phyloP scores from a whole-genome alignment of 2,797 vertebrate genomes.

The Xenopus petersii region DNA sequence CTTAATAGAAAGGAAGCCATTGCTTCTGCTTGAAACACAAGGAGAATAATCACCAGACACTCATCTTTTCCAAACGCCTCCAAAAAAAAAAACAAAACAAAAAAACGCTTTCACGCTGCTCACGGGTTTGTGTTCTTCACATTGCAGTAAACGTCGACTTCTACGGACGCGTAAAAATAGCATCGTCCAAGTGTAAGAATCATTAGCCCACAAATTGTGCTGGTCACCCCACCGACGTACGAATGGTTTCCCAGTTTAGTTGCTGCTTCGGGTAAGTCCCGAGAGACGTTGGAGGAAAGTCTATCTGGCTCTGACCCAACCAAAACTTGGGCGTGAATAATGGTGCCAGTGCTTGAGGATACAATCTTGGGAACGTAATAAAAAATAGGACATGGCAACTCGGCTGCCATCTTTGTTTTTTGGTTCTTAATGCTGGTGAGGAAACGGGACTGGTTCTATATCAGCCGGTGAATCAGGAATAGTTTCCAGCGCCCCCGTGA shows the following conservation, averaged over 20 bases:
- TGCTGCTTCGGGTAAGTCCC: background rate
- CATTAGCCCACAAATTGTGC: constrained; percentile 33
- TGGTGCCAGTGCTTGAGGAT: background rate
- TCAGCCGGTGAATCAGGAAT: constrained; percentile 13
- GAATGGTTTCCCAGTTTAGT: background rate
- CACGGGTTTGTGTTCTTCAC: constrained; percentile 61
- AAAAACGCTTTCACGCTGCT: constrained; percentile 16
- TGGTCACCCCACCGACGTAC: background rate
- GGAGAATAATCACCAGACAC: no score
- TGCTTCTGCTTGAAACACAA: no score
- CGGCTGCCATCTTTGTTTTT: background rate
- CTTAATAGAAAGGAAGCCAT: no score
- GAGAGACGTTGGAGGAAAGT: background rate
- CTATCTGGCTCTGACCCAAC: background rate
- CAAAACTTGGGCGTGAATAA: constrained; percentile 20
- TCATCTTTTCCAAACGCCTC: no score
- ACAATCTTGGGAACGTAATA: background rate
- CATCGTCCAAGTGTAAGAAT: constrained; percentile 49
- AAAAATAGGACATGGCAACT: background rate
- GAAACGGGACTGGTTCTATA: background rate
- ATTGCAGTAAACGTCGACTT: constrained; percentile 62
- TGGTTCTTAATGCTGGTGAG: constrained; percentile 1
- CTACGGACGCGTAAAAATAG: constrained; percentile 9
- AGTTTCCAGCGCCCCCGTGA: constrained; percentile 50
- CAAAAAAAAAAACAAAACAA: no score